These are phyloP conservation scores for Drosophila kikkawai DNA, from an alignment of 1,140 invertebrate genomes.

Conservation along the genomic window DNA sequence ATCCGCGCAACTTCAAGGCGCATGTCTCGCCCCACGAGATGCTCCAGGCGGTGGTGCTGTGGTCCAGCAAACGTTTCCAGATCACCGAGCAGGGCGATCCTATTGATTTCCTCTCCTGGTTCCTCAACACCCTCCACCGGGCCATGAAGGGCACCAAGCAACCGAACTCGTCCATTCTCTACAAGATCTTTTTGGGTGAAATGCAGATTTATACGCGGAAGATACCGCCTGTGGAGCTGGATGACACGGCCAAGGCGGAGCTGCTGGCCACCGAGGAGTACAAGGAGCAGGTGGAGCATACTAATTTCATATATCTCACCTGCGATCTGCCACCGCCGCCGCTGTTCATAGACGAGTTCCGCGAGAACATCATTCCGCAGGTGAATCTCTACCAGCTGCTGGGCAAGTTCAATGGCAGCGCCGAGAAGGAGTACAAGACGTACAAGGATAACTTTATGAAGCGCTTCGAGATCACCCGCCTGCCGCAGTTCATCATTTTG, in stretches of 20 bases:
- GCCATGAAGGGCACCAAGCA: conserved; percentile 95
- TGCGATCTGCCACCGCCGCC: conserved; percentile 98
- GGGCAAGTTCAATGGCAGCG: conserved; percentile 97
- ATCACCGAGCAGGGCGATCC: conserved; percentile 99
- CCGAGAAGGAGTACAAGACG: conserved; percentile 99
- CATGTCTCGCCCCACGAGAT: conserved; percentile 99
- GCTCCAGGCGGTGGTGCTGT: conserved; percentile 99
- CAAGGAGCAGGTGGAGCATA: conserved; percentile 93
- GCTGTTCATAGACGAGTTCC: conserved; percentile 98
- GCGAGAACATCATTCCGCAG: conserved; percentile 99
- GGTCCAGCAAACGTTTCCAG: conserved; percentile 99
- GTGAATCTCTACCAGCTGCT: conserved; percentile 97
- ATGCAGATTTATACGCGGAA: conserved; percentile 98
- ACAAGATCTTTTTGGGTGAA: conserved; percentile 97
- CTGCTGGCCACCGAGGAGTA: conserved; percentile 94
- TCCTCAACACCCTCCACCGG: conserved; percentile 96
- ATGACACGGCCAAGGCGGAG: conserved; percentile 94
- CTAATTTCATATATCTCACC: conserved; percentile 97
- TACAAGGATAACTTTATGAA: conserved; percentile 99
- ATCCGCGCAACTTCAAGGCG: conserved; percentile 99
- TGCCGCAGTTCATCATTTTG: conserved; percentile 98
- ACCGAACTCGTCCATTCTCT: conserved; percentile 94
- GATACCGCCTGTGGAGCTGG: conserved; percentile 96
- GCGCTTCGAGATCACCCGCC: conserved; percentile 96
- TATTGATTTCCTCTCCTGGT: conserved; percentile 98